Conservation (phyloP, 2,113 vertebrate genomes). For the Semicossyphus pulcher region DNA sequence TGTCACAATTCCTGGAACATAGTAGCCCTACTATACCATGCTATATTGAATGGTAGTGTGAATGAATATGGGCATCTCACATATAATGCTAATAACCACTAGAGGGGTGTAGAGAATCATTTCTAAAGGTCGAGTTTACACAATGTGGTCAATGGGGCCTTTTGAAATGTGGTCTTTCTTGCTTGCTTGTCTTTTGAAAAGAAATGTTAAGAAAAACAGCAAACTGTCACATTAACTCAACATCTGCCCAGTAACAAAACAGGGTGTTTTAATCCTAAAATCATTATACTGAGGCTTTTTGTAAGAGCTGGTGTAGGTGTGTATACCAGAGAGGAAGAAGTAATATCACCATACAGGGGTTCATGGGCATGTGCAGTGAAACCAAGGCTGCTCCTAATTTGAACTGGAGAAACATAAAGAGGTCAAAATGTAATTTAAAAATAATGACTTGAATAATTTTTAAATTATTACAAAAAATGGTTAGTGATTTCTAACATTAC, state of each 20-base stretch:
- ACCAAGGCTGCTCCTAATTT: conserved; percentile 24
- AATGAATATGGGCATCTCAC: not conserved
- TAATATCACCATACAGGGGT: conserved; percentile 20
- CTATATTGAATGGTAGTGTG: too few relatives aligned
- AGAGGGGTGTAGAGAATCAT: conserved; percentile 35
- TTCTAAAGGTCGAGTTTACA: not conserved
- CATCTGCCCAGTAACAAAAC: too few relatives aligned
- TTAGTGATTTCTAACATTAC: too few relatives aligned
- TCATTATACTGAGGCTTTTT: too few relatives aligned
- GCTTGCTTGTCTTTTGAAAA: not conserved
- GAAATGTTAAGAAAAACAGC: not conserved
- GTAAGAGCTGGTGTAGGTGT: too few relatives aligned
- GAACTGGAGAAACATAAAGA: too few relatives aligned
- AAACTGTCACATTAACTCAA: not conserved
- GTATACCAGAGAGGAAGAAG: not conserved
- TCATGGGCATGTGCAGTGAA: conserved; percentile 3
- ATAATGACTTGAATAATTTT: too few relatives aligned
- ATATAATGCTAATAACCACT: conserved; percentile 38
- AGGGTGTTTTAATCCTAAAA: too few relatives aligned
- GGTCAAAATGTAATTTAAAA: too few relatives aligned
- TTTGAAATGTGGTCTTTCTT: not conserved
- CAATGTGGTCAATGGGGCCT: not conserved
- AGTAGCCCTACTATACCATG: too few relatives aligned
- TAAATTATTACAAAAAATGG: too few relatives aligned
- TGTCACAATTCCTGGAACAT: too few relatives aligned